Conservation (phyloP, 2,797 vertebrate genomes). For the Poecilia velifera region DNA sequence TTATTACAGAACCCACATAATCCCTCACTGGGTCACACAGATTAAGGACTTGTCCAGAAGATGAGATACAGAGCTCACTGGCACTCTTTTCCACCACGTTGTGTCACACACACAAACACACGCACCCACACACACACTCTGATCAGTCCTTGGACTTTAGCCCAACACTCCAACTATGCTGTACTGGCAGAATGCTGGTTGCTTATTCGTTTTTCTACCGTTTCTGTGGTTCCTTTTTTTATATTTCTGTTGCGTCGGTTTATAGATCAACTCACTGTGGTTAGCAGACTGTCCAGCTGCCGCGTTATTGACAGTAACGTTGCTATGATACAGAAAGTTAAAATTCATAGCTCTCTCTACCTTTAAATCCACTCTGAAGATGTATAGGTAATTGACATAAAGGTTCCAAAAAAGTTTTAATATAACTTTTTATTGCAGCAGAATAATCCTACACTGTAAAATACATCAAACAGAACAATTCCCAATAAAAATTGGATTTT, state of each 20-base stretch:
- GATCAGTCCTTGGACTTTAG: slow-evolving; percentile 8
- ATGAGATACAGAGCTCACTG: slow-evolving; percentile 74
- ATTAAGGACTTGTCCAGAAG: slow-evolving; percentile 77
- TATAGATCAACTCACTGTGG: not conserved
- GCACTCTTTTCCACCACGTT: slow-evolving; percentile 51
- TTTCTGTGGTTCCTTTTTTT: not conserved
- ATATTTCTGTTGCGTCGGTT: not conserved
- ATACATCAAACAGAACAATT: not conserved
- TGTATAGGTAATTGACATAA: not conserved
- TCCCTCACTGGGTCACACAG: slow-evolving; percentile 75
- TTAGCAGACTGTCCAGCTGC: not conserved
- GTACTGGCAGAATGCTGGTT: slow-evolving; percentile 16
- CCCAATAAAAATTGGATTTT: not conserved
- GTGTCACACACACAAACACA: slow-evolving; percentile 40
- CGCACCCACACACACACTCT: slow-evolving; percentile 17
- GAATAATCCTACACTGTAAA: no score
- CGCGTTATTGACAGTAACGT: not conserved
- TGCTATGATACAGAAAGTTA: no score
- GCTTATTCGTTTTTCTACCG: not conserved
- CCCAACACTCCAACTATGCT: slow-evolving; percentile 17
- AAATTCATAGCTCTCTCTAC: not conserved
- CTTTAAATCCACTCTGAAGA: not conserved
- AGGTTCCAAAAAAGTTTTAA: not conserved
- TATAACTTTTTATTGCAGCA: not conserved
- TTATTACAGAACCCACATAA: slow-evolving; percentile 64